Evolutionary conservation across 1,140 invertebrate species (phyloP).

Genomic region (Anastrepha ludens): DNA sequence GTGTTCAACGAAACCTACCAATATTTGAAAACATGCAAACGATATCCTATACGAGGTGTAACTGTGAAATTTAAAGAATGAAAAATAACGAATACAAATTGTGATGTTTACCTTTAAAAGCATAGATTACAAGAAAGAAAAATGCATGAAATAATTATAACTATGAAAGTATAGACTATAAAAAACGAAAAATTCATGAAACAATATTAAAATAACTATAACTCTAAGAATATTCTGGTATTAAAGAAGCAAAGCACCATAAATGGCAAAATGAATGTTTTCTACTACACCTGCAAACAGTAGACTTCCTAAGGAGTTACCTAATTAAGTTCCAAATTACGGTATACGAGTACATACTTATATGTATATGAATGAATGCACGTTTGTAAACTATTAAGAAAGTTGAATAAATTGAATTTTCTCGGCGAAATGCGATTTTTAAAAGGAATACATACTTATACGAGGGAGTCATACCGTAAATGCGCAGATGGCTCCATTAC

Average conservation of each 20-base stretch:
- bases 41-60: constrained; percentile 15
- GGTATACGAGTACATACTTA: background rate
- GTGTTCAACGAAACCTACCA: background rate
- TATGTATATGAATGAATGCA: background rate
- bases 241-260: background rate
- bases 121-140: background rate
- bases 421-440: background rate
- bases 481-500: no score
- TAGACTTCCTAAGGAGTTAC: constrained; percentile 37
- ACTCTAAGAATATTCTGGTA: no score
- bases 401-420: constrained; percentile 18
- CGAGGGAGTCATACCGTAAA: no score
- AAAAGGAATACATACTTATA: no score
- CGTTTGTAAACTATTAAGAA: background rate
- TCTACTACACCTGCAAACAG: constrained; percentile 22
- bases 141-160: background rate
- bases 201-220: no score
- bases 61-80: constrained; percentile 51
- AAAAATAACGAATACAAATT: constrained; percentile 48
- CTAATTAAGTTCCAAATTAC: background rate
- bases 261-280: constrained; percentile 31
- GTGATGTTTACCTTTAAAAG: constrained; percentile 48
- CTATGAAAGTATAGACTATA: no score
- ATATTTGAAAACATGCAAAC: constrained; percentile 3
- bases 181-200: no score